Evolutionary conservation across 2,888 invertebrate species (phyloP), one percentile per base, ranked within the genome.

Genomic region (Andrena dorsata): DNA sequence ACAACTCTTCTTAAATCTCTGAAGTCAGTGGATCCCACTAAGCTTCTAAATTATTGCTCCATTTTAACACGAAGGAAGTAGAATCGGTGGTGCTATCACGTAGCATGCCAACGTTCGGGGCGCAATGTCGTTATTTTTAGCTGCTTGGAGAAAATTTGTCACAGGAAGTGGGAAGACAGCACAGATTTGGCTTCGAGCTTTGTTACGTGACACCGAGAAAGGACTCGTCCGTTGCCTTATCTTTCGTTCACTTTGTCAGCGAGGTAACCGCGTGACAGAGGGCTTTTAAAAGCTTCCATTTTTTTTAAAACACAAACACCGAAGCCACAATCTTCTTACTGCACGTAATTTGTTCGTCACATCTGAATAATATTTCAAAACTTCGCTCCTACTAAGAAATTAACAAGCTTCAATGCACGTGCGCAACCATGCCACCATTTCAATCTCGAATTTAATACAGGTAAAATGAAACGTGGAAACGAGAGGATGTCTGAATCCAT

Each of bases 71-170:
- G 20, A 8, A 49, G 23, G 51, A 26, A 47, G 23, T 7, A 8
- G 32, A 60, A 74, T 78, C 41, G 20, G 2, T 16, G 26, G 13
- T n/a, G 30, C 56, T 64, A 30, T 70, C 60, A 16, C 28, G 53
- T 65, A 68, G 51, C 61, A 56, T 30, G 72, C 64, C 47, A 35
- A 49, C 61, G 49, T 69, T 69, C 32, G 16, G 16, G 10, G 23
- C 35, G 61, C 28, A 51, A 10, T 56, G 26, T 58, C 80, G 23
- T 63, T 80, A 82, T 82, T 80, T 69, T 81, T 69, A 71, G 63
- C 66, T 10, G 30, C 10, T 32, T 16, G 26, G 47, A 35, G 47
- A 64, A 72, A 69, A 72, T 72, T 80, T 80, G 68, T 76, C 32
- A 65, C 56, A 20, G 71, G 58, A 72, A 66, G 20, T 35, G 49